Conservation (phyloP, 2,888 invertebrate species). For the Petrophora chlorosata region DNA sequence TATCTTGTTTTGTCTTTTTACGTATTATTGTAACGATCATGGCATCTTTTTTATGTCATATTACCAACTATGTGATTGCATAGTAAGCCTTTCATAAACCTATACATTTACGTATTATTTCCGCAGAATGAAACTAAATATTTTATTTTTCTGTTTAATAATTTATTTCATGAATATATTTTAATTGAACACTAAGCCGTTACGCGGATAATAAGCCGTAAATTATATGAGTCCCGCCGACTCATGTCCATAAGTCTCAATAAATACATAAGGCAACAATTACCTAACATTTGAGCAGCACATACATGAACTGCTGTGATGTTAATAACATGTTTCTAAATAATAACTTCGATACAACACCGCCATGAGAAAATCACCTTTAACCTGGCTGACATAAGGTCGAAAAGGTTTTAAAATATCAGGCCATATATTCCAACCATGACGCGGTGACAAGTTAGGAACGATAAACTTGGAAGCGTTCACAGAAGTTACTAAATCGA, state of each 20-base stretch:
- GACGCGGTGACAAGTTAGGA: conserved; percentile 47
- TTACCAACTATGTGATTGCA: too few relatives aligned
- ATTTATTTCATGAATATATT: too few relatives aligned
- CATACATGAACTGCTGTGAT: conserved; percentile 27
- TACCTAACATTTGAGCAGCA: conserved; percentile 29
- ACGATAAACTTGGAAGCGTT: conserved; percentile 52
- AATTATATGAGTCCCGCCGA: conserved; percentile 1
- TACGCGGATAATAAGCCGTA: too few relatives aligned
- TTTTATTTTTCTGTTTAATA: too few relatives aligned
- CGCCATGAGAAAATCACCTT: conserved; percentile 24
- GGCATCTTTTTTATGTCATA: too few relatives aligned
- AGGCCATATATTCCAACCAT: conserved; percentile 47
- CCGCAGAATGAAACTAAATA: too few relatives aligned
- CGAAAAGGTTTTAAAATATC: conserved; percentile 9
- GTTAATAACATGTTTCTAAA: conserved; percentile 35
- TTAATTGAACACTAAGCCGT: too few relatives aligned
- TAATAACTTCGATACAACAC: conserved; percentile 30
- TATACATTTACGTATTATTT: too few relatives aligned
- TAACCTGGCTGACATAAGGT: conserved; percentile 29
- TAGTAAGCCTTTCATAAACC: too few relatives aligned
- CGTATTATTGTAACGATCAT: too few relatives aligned
- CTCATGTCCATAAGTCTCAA: conserved; percentile 13
- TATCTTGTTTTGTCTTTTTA: too few relatives aligned
- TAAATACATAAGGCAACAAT: conserved; percentile 20
- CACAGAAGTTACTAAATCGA: conserved; percentile 56